Evolutionary conservation across 2,888 invertebrate species (phyloP), one percentile per base, ranked within the genome.

Genomic region (Linnaemya vulpina): DNA sequence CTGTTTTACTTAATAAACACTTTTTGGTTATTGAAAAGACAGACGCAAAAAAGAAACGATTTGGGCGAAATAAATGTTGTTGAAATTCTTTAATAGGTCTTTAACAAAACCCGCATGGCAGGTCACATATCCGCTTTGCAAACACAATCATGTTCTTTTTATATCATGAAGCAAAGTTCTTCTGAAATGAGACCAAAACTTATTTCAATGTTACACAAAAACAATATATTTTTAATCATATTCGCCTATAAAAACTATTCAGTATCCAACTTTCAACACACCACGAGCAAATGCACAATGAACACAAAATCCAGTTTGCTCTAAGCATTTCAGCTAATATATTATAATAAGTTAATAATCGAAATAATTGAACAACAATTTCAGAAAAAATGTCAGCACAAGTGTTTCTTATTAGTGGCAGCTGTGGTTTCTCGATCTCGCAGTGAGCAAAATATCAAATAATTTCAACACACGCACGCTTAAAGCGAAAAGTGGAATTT

Each of bases 311-410:
- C 78, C 68, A 63, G 55, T 78, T 83, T 83, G 51, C 53, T 38
- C n/a, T 78, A 63, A 40, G 11, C 58, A 55, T 71, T 83, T 75
- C 30, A 62, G 58, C 22, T 30, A 49, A 35, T 58, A 62, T 46
- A 63, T 55, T 30, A 71, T 43, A 22, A 62, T n/a, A 55, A 51
- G 63, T 38, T 81, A 81, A 81, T 81, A 86, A 83, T 55, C 46
- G 63, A 86, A 80, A 75, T 71, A 65, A 75, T 35, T 79, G 75
- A 82, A 76, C 65, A 75, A 83, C 76, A 79, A 76, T 40, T 79
- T 86, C 65, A 86, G 38, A 43, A 76, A 77, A 67, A 86, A 73
- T 86, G 76, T 83, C 79, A 80, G 68, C 71, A 62, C 67, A 80
- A 80, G 80, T 71, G 80, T 79, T 74, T 49, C 22, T 55, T 73